A percentile compares a stretch with the other conserved stretches of the same genome.
These are phyloP conservation scores for Pteria penguin DNA, from an alignment of 2,888 invertebrate species.

Conservation along the genomic window DNA sequence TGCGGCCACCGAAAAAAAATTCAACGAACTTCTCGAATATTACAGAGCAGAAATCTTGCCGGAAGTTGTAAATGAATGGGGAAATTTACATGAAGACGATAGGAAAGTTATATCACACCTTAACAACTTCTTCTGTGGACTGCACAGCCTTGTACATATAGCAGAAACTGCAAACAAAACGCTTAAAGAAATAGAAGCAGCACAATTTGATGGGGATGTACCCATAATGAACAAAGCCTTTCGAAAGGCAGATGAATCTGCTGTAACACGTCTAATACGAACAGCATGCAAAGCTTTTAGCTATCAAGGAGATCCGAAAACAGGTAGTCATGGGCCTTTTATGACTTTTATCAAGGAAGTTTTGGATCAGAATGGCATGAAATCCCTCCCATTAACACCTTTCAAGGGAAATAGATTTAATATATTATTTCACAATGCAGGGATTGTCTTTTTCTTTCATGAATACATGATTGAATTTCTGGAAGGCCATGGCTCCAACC, in stretches of 20 bases:
- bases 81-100: slow-evolving; percentile 23
- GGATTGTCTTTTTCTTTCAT: slow-evolving; percentile 37
- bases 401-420: slow-evolving; percentile 45
- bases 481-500: slow-evolving; percentile 13
- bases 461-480: slow-evolving; percentile 34
- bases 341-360: slow-evolving; percentile 29
- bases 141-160: slow-evolving; percentile 32
- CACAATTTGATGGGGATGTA: slow-evolving; percentile 19
- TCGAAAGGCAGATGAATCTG: background rate
- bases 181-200: slow-evolving; percentile 1
- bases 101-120: background rate
- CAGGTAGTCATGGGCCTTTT: slow-evolving; percentile 39
- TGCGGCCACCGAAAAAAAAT: slow-evolving; percentile 38
- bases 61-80: slow-evolving; percentile 28
- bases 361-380: slow-evolving; percentile 30
- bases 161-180: slow-evolving; percentile 29
- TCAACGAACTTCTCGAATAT: slow-evolving; percentile 26
- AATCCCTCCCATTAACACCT: slow-evolving; percentile 27
- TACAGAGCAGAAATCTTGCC: slow-evolving; percentile 25
- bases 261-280: slow-evolving; percentile 7
- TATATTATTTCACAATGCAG: slow-evolving; percentile 46
- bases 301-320: slow-evolving; percentile 32
- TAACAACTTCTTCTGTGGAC: slow-evolving; percentile 10
- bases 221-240: slow-evolving; percentile 17
- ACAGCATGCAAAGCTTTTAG: slow-evolving; percentile 20